Evolutionary conservation across 2,888 invertebrate species (phyloP), one percentile per base, ranked within the genome.

Genomic region (Brachycybe producta): DNA sequence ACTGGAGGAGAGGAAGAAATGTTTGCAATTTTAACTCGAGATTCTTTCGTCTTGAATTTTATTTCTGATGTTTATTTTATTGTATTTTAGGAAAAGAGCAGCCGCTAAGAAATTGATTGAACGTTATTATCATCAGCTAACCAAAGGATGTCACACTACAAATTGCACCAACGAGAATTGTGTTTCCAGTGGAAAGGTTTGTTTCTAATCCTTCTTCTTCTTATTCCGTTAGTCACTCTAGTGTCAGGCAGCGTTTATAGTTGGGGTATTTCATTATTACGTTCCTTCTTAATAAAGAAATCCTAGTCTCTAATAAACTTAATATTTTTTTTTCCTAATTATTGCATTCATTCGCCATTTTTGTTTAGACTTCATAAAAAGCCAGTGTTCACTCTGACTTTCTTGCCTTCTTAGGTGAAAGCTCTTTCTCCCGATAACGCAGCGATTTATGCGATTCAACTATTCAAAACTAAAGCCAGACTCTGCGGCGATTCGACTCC

Each of bases 131-230:
- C 87, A 85, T 70, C 90, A 92, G 70, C 72, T 92, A 57, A 80
- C 84, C 36, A 84, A 88, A 66, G 92, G 92, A 59, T 92, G 92
- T 70, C 91, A 92, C 23, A 85, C 87, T 68, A 74, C 78, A n/a
- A 74, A 76, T 61, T 92, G 92, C 69, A 76, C 78, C 62, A 92
- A 92, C 70, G 76, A 77, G 62, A 76, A 80, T 66, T 92, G 92
- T 73, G 88, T 87, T 57, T 91, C 92, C 17, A 87, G 86, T 69
- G 84, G 84, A 61, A 78, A 82, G 72, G 85, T 87, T 70, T 32
- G 13, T 7, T 19, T 23, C n/a, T n/a, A n/a, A n/a, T 21, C 8
- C n/a, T n/a, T n/a, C n/a, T n/a, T n/a, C n/a, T n/a, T n/a, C n/a
- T n/a, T n/a, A n/a, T n/a, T n/a, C n/a, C n/a, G n/a, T n/a, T n/a